Evolutionary conservation across 2,113 vertebrate genomes (phyloP), one percentile per base, ranked within the genome.

Genomic region (Ibidorhyncha struthersii): DNA sequence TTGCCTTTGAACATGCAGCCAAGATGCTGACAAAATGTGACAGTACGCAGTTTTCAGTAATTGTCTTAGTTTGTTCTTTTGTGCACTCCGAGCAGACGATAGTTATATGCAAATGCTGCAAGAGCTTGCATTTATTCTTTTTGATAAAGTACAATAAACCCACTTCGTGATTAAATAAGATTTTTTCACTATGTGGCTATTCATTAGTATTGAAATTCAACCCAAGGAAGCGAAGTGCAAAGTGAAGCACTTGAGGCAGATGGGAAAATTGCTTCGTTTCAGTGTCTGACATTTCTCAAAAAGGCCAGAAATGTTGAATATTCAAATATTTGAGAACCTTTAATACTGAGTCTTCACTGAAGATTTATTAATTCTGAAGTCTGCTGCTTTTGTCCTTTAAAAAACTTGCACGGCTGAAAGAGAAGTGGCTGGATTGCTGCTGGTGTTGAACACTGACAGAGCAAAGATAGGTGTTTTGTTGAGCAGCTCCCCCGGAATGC

Each of bases 21-120:
- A 8, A 5, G 58, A 16, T 43, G 32, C 47, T 41, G 22, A 27
- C 11, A 30, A 14, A 65, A 36, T 6, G 22, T 1, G 3, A 19
- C 14, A 26, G 22, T 2, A 2, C 0, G 1, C 10, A 11, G 4
- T 53, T 61, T 49, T 50, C 14, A 25, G 1, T n/a, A 20, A 32
- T 36, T 36, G 47, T 25, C 26, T 23, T 10, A 4, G 18, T 23
- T 27, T 45, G 11, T 34, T 62, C 41, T 32, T 84, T 56, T 1
- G 3, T 63, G 62, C 19, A 9, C 30, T 18, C 83, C 15, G n/a
- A 30, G n/a, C 25, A 29, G 20, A 22, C 6, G 18, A 2, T 8
- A 61, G 25, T 56, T 62, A 27, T 0, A 1, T 82, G 26, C 23
- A 71, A 56, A 15, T 36, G n/a, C 32, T 76, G 16, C 27, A 53